Percentiles rank a stretch among this genome's conserved stretches.
Evolutionary conservation across 2,888 invertebrate genomes (phyloP).

Genomic region (Spicauda simplicius): DNA sequence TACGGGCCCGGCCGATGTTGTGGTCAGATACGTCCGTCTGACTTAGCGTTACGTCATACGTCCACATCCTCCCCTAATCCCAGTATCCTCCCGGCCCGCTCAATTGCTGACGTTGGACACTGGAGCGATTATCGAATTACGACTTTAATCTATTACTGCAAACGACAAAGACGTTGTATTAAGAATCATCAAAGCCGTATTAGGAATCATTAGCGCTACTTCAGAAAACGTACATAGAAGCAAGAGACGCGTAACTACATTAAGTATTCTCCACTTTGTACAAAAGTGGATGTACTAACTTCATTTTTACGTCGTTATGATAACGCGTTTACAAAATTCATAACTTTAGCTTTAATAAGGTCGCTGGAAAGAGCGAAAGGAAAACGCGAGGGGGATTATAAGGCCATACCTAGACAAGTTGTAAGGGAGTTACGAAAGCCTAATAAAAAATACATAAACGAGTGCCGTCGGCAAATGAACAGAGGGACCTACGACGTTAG

Average conservation of each 20-base stretch:
- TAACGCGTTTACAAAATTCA: constrained; percentile 42
- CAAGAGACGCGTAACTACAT: constrained; percentile 3
- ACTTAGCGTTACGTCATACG: constrained; percentile 46
- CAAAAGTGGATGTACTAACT: constrained; percentile 17
- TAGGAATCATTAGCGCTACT: not conserved
- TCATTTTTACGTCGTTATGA: constrained; percentile 37
- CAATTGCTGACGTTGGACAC: constrained; percentile 31
- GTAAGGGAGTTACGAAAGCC: constrained; percentile 58
- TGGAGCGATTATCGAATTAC: constrained; percentile 30
- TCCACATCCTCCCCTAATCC: constrained; percentile 41
- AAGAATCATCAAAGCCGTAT: constrained; percentile 3
- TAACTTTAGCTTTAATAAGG: constrained; percentile 42
- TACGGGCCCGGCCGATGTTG: constrained; percentile 52
- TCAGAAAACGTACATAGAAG: not conserved
- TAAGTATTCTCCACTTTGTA: constrained; percentile 18
- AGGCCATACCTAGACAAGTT: constrained; percentile 51
- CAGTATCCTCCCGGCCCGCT: constrained; percentile 24
- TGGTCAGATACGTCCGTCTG: constrained; percentile 64
- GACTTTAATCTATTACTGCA: constrained; percentile 27
- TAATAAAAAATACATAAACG: constrained; percentile 69
- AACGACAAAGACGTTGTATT: constrained; percentile 11
- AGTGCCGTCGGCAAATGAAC: constrained; percentile 59
- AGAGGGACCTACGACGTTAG: constrained; percentile 59
- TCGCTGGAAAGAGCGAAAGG: constrained; percentile 37
- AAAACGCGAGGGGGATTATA: constrained; percentile 42